Base-by-base conservation (phyloP, 2,888 invertebrate genomes). In the Lutraria lutraria region DNA sequence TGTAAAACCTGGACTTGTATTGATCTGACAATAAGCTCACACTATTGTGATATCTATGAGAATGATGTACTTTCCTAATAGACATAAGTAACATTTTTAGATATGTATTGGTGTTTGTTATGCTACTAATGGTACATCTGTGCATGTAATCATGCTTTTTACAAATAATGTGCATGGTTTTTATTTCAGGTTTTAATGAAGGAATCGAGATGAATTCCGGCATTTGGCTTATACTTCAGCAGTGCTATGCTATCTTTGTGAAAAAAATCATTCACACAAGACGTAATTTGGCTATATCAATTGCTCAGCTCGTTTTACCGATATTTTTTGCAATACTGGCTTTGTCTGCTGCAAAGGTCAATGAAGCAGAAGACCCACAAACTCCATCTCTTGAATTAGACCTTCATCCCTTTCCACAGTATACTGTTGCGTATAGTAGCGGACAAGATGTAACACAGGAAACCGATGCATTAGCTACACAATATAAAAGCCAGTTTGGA, bases 231-330 rank as follows among this genome's bases (percentile, higher is more conserved):
- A 93, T 97, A 0, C 87, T 96, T 21, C 97, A 98, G 90, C 98
- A 98, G 94, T 97, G 97, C 91, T 94, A 96, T 34, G 98, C 98
- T 0, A 97, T 98, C 97, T 97, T 98, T 95, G 96, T 97, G 53
- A 98, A 98, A 95, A 97, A 98, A 94, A 96, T 96, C 53, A 96
- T 98, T 8, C 97, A 98, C 83, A 97, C 98, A 86, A 95, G 97
- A 60, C 97, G 98, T 4, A 98, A 98, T 29, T 98, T 98, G 97
- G 96, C 98, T 80, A 95, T 98, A 6, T 97, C 96, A 0, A 63
- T 95, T 3, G 95, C 95, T 0, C 94, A 95, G 97, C 97, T 98
- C 21, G 89, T 97, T 1, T 97, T 98, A 88, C 98, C 98, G 0
- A 96, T 98, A 0, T 91, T 98, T 87, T 98, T 97, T 97, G 97